Percentiles rank a stretch among this genome's conserved stretches.
phyloP scores from a whole-genome alignment of 2,113 vertebrate species.

The Rhizomys pruinosus region DNA sequence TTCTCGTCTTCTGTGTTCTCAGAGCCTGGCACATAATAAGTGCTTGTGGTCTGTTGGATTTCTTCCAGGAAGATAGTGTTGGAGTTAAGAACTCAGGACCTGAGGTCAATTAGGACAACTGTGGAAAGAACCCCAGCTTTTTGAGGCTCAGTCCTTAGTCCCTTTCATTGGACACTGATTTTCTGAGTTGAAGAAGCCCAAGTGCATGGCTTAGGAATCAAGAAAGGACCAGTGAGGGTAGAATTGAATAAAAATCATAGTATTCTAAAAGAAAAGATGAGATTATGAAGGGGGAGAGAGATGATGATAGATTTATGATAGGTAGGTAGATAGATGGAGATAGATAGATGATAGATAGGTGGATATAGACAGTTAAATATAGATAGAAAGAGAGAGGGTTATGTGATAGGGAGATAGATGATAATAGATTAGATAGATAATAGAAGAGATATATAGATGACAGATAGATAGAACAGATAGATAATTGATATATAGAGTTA shows the following conservation, averaged over 20 bases:
- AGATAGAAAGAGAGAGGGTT: no score
- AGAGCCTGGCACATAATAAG: background rate
- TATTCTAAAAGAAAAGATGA: background rate
- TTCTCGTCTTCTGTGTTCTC: background rate
- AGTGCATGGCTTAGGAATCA: background rate
- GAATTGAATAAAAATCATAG: background rate
- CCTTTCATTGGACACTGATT: background rate
- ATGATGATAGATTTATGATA: no score
- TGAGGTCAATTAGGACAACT: background rate
- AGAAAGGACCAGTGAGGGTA: background rate
- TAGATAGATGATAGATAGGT: no score
- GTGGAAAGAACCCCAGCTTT: background rate
- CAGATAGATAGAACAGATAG: no score
- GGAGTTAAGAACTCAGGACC: background rate
- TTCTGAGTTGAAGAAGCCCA: background rate
- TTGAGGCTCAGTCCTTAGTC: background rate
- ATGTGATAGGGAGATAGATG: no score
- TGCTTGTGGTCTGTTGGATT: background rate
- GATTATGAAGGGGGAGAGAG: background rate
- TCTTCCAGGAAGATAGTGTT: background rate
- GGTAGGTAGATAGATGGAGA: no score
- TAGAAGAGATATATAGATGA: no score
- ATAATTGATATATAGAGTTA: no score
- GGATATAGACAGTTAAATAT: no score
- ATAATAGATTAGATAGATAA: no score